Conservation (phyloP, 35 echinoderm and acorn worm species). For the Apostichopus californicus region DNA sequence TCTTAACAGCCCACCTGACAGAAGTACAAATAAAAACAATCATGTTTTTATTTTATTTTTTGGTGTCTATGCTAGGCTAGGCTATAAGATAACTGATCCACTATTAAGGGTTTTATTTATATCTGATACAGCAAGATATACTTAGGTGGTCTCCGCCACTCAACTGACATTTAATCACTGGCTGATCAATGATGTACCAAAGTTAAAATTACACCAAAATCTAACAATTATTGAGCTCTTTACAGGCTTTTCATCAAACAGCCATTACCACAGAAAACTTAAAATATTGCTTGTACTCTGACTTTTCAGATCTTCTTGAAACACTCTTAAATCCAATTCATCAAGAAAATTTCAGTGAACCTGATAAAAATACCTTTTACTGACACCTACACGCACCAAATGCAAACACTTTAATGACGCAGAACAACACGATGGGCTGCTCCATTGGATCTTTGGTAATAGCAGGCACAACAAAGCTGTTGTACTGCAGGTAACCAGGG, state of each 20-base stretch:
- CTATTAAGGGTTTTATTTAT: no score
- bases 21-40: no score
- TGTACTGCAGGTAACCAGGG: constrained; percentile 20
- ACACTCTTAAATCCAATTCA: not conserved
- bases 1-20: no score
- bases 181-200: constrained; percentile 6
- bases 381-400: constrained; percentile 39
- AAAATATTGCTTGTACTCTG: not conserved
- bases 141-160: no score
- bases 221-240: constrained; percentile 14
- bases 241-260: not conserved
- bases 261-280: not conserved
- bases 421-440: constrained; percentile 8
- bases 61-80: no score
- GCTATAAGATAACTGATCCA: no score
- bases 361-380: constrained; percentile 16
- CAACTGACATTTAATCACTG: no score
- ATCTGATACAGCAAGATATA: no score
- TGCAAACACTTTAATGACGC: constrained; percentile 40
- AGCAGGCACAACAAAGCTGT: not conserved
- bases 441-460: constrained; percentile 10
- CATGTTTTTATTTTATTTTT: no score
- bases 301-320: not conserved
- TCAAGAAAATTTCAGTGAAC: constrained; percentile 9
- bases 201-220: constrained; percentile 36